These are phyloP conservation scores for Hoplodrina blanda DNA, from an alignment of 2,888 invertebrate species.

Conservation along the genomic window DNA sequence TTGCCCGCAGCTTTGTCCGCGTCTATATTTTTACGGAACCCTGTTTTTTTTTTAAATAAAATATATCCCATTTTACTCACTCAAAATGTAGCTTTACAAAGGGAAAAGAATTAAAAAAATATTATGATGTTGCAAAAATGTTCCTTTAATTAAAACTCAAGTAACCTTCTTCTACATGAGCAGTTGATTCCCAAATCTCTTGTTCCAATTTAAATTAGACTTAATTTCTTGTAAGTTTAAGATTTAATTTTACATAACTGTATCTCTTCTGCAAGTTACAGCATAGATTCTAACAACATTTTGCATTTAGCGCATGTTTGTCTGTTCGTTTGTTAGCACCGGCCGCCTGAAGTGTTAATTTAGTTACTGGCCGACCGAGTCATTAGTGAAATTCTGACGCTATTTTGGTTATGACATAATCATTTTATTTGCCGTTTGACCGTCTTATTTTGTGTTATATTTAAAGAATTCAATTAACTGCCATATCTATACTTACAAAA, in stretches of 20 bases:
- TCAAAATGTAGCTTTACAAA: no score
- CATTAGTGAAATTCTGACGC: conserved; percentile 50
- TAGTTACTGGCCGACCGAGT: conserved; percentile 64
- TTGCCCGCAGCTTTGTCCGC: not conserved
- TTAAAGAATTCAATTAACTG: no score
- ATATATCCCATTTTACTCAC: no score
- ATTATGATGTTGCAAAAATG: no score
- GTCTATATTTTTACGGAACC: no score
- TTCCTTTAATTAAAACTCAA: no score
- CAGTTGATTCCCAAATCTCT: no score
- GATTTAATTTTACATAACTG: conserved; percentile 17
- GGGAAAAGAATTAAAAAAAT: no score
- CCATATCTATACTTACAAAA: no score
- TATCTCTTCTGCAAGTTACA: conserved; percentile 11
- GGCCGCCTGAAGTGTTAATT: conserved; percentile 73
- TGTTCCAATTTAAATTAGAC: conserved; percentile 5
- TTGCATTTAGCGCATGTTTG: conserved; percentile 58
- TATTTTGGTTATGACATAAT: conserved; percentile 18
- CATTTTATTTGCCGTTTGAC: not conserved
- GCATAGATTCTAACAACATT: conserved; percentile 35
- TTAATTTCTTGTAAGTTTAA: not conserved
- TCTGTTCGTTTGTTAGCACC: conserved; percentile 61
- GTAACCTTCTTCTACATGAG: conserved; percentile 17
- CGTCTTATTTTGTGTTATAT: no score
- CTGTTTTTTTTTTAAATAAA: no score